These are phyloP conservation scores for Phalacrocorax aristotelis DNA, from an alignment of 2,113 vertebrate genomes.

Conservation along the genomic window DNA sequence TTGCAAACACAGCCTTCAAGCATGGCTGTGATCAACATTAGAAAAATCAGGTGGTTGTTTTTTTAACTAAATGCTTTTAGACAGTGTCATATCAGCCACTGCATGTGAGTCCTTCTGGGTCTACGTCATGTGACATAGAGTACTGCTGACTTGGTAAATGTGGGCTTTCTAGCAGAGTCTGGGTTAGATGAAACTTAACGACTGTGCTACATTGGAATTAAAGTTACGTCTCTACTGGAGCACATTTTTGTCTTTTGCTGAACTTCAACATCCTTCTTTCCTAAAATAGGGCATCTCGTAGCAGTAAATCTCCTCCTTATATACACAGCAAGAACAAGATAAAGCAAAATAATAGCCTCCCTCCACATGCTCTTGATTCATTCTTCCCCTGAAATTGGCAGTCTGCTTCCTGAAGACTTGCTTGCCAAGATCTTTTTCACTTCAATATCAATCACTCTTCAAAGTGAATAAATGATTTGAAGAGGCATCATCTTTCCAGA, in stretches of 20 bases:
- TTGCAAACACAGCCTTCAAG: constrained; percentile 3
- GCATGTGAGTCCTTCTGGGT: background rate
- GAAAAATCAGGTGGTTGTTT: background rate
- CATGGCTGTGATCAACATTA: background rate
- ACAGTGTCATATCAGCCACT: background rate
- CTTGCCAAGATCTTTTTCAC: constrained; percentile 20
- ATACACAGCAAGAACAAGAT: constrained; percentile 13
- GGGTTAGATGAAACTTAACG: constrained; percentile 13
- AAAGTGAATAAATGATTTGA: background rate
- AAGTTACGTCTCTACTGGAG: background rate
- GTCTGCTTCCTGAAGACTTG: background rate
- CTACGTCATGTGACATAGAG: background rate
- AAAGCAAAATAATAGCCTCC: constrained; percentile 37
- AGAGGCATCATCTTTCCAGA: constrained; percentile 17
- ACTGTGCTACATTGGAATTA: background rate
- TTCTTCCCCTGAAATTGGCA: constrained; percentile 37
- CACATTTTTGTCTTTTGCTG: constrained; percentile 43
- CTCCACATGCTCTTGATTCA: background rate
- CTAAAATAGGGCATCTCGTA: background rate
- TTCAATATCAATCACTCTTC: background rate
- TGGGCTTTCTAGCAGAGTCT: background rate
- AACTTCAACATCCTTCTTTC: constrained; percentile 21
- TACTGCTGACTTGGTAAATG: background rate
- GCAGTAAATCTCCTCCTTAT: constrained; percentile 29
- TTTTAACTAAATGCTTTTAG: background rate